Base-by-base conservation (phyloP, 1,140 invertebrate genomes). In the Gryllus bimaculatus region DNA sequence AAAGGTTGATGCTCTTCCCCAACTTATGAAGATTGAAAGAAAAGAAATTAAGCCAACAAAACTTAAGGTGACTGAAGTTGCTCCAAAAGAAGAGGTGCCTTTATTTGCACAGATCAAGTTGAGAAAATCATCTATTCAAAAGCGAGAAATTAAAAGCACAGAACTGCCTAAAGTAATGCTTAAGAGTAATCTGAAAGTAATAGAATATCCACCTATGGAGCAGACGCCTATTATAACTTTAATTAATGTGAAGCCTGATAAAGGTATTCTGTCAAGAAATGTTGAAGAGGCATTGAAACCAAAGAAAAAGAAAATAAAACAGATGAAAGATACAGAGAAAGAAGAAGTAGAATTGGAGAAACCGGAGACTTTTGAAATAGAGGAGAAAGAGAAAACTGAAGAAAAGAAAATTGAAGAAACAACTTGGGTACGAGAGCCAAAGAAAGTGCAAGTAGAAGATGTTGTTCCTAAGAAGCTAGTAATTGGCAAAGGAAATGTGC, bases 401-500 rank as follows among this genome's bases (percentile, higher is more conserved):
- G 81, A 83, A 80, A 82, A 82, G 7, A 81, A 80, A 79, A 82
- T 73, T 26, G 80, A 83, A 76, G 82, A 80, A 13, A 80, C 83
- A 79, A 10, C 76, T 81, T 83, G 78, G 81, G 83, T 80, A 83
- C 74, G 47, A 76, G 26, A 74, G 13, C 49, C 80, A 26, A 73
- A 81, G 21, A 81, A 82, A 20, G 48, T 76, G 66, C 15, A 80
- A 8, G 73, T 76, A 54, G 81, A 83, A 15, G 81, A 82, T 79
- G 49, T 21, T 47, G 54, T 21, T 7, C 83, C 83, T 20, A 48
- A 48, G n/a, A 48, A 54, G 20, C 20, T 77, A 20, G 76, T 77
- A 8, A 77, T 54, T 8, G 76, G 87, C 18, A 90, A 88, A 84
- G 88, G 88, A 8, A 86, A 87, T 81, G 80, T 88, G 78, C 87